Conservation (phyloP, 2,888 invertebrate genomes). For the Apodemia duryi region DNA sequence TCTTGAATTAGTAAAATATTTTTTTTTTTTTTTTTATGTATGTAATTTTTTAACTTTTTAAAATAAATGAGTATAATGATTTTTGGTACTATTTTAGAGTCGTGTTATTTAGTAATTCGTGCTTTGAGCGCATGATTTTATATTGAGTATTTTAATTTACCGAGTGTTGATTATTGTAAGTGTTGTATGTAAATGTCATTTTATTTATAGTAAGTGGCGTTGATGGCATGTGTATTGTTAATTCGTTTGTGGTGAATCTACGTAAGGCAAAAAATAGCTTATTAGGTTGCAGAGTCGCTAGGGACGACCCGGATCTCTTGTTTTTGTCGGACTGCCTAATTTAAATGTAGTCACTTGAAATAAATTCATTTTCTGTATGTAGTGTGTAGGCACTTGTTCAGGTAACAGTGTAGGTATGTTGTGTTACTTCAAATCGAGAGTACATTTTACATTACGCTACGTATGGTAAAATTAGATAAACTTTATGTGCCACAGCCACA, state of each 20-base stretch:
- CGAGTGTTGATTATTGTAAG: slow-evolving; percentile 55
- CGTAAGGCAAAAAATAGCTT: slow-evolving; percentile 31
- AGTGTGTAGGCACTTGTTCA: slow-evolving; percentile 28
- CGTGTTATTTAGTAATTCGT: slow-evolving; percentile 59
- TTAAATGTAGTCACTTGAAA: slow-evolving; percentile 29
- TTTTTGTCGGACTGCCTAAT: slow-evolving; percentile 30
- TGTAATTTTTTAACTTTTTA: slow-evolving; percentile 36
- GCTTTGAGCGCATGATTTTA: slow-evolving; percentile 72
- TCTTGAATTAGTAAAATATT: slow-evolving; percentile 25
- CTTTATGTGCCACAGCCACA: slow-evolving; percentile 44
- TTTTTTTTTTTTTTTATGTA: slow-evolving; percentile 35
- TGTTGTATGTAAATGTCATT: slow-evolving; percentile 63
- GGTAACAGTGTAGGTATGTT: slow-evolving; percentile 31
- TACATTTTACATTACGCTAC: slow-evolving; percentile 27
- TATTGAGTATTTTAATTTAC: slow-evolving; percentile 60
- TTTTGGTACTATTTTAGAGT: slow-evolving; percentile 19
- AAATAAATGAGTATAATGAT: slow-evolving; percentile 24
- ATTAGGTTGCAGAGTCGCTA: slow-evolving; percentile 32
- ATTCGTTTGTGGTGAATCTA: slow-evolving; percentile 41
- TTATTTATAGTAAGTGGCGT: slow-evolving; percentile 41
- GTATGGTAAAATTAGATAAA: slow-evolving; percentile 28
- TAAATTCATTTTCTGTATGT: slow-evolving; percentile 23
- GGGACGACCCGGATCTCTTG: slow-evolving; percentile 35
- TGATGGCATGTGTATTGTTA: slow-evolving; percentile 40
- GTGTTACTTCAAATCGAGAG: slow-evolving; percentile 25